Evolutionary conservation across 2,797 vertebrate species (phyloP).

Genomic region (Tachyglossus aculeatus): DNA sequence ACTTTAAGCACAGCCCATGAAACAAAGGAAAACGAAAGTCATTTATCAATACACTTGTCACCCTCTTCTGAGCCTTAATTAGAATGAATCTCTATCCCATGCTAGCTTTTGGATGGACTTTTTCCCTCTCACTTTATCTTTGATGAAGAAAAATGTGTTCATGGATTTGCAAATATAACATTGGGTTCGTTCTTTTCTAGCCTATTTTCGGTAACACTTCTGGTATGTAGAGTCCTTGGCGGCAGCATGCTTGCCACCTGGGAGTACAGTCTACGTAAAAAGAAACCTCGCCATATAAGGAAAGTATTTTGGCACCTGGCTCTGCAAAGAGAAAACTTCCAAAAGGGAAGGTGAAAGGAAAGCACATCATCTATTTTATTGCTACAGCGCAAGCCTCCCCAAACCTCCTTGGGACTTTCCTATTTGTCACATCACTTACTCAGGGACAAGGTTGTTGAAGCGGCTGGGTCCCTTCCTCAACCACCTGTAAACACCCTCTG

Average conservation of each 20-base stretch:
- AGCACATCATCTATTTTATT: too few relatives aligned
- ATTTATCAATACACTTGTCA: slow-evolving; percentile 36
- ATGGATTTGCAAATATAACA: slow-evolving; percentile 28
- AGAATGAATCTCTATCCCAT: slow-evolving; percentile 57
- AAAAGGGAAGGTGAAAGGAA: neutral
- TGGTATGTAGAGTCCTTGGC: slow-evolving; percentile 1
- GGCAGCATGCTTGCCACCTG: slow-evolving; percentile 14
- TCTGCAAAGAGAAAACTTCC: neutral
- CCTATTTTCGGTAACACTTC: slow-evolving; percentile 19
- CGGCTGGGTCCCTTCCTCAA: too few relatives aligned
- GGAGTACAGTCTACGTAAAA: neutral
- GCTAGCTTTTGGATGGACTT: slow-evolving; percentile 32
- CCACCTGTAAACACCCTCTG: too few relatives aligned
- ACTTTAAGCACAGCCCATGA: neutral
- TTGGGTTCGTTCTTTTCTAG: neutral
- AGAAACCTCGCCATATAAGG: neutral
- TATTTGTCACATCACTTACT: too few relatives aligned
- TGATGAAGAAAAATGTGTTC: slow-evolving; percentile 53
- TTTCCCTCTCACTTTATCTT: slow-evolving; percentile 28
- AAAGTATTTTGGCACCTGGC: neutral
- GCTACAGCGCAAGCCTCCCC: neutral
- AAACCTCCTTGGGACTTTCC: too few relatives aligned
- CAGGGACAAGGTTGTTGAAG: neutral
- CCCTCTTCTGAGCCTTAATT: slow-evolving; percentile 37
- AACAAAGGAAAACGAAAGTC: slow-evolving; percentile 3